phyloP scores from a whole-genome alignment of 2,888 invertebrate genomes.

The Pardosa pseudoannulata region DNA sequence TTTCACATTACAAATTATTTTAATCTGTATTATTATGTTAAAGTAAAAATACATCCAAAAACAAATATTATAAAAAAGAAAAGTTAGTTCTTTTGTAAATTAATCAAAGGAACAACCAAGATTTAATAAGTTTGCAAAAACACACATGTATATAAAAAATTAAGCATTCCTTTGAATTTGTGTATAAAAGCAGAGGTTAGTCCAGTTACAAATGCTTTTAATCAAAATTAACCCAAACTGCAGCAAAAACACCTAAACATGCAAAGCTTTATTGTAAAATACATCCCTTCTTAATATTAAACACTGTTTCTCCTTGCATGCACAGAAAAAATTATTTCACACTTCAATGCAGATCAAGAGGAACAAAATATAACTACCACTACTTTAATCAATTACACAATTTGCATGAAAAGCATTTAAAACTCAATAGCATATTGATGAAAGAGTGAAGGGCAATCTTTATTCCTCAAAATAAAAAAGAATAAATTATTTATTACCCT shows the following conservation, averaged over 20 bases:
- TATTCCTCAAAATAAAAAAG: no score
- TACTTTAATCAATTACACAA: no score
- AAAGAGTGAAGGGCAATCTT: no score
- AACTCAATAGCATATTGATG: no score
- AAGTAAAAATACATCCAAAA: not conserved
- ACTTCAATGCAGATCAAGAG: not conserved
- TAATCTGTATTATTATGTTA: no score
- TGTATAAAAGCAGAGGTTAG: conserved; percentile 2
- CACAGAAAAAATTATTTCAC: not conserved
- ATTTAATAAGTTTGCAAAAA: no score
- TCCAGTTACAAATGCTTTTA: not conserved
- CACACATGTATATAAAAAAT: no score
- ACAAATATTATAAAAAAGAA: not conserved
- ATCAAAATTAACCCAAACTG: conserved; percentile 1
- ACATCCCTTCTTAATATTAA: not conserved
- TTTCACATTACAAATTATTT: no score
- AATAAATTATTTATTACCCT: no score
- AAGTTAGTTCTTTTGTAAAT: not conserved
- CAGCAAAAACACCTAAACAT: conserved; percentile 14
- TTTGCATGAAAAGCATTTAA: no score
- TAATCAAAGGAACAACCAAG: no score
- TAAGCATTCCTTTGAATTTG: not conserved
- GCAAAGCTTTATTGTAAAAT: not conserved
- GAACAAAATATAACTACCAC: not conserved
- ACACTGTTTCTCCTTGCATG: not conserved